These are phyloP conservation scores for Boleophthalmus pectinirostris DNA, from an alignment of 2,113 vertebrate species.

Conservation along the genomic window DNA sequence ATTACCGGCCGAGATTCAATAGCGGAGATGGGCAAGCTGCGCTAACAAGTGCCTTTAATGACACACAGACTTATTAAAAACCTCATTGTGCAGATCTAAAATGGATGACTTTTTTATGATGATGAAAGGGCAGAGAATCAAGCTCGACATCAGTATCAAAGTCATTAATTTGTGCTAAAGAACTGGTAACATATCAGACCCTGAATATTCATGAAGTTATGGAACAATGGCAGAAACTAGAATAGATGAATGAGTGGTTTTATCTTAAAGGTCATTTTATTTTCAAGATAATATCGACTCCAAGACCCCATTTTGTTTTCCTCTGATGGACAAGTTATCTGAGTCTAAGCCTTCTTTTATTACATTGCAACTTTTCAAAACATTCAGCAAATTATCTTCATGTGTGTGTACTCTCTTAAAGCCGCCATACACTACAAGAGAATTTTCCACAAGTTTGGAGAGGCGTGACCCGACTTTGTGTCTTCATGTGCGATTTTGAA, in stretches of 20 bases:
- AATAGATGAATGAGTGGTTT: slow-evolving; percentile 14
- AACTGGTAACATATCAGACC: slow-evolving; percentile 29
- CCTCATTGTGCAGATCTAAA: slow-evolving; percentile 17
- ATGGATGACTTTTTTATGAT: slow-evolving; percentile 4
- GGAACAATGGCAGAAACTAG: slow-evolving; percentile 21
- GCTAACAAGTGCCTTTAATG: slow-evolving; percentile 49
- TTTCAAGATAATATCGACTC: no score
- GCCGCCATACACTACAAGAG: no score
- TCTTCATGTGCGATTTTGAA: no score
- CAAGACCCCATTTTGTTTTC: neutral
- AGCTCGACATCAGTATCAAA: slow-evolving; percentile 15
- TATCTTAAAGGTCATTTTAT: slow-evolving; percentile 3
- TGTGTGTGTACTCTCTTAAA: no score
- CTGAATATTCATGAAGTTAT: slow-evolving; percentile 54
- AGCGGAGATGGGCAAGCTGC: slow-evolving; percentile 24
- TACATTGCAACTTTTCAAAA: neutral
- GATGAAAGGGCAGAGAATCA: neutral
- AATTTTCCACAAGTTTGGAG: no score
- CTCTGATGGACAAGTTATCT: neutral
- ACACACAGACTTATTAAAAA: slow-evolving; percentile 37
- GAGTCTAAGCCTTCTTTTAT: neutral
- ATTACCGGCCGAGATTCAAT: slow-evolving; percentile 39
- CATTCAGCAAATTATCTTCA: neutral
- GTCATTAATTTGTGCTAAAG: slow-evolving; percentile 32
- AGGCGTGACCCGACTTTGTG: no score